A percentile compares a stretch with the other conserved stretches of the same genome.
Conservation (phyloP, 2,888 invertebrate genomes). For the Lochmaea crataegi region DNA sequence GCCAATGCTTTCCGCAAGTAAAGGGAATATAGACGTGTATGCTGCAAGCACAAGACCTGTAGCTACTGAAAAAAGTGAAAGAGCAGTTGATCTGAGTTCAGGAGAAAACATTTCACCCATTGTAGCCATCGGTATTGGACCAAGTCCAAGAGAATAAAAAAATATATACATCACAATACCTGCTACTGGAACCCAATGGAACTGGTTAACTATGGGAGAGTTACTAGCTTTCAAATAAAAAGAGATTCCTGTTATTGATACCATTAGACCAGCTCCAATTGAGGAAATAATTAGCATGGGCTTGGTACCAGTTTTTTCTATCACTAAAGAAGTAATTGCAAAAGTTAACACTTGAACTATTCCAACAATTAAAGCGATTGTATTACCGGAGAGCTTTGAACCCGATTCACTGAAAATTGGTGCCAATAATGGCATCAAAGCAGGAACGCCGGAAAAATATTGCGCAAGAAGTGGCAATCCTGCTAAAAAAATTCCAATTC, state of each 20-base stretch:
- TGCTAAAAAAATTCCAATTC: conserved; percentile 2
- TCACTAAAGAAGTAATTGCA: neutral
- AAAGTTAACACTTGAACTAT: neutral
- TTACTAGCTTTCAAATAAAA: conserved; percentile 6
- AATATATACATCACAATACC: neutral
- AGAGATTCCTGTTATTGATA: neutral
- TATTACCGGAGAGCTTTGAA: neutral
- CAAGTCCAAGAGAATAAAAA: conserved; percentile 14
- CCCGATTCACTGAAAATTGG: conserved; percentile 12
- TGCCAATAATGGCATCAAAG: conserved; percentile 1
- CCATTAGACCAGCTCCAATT: neutral
- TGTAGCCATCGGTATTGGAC: neutral
- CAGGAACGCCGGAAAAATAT: neutral
- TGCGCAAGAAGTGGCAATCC: neutral
- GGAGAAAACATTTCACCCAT: neutral
- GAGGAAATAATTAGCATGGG: neutral
- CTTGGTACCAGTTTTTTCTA: conserved; percentile 1
- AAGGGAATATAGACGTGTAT: neutral
- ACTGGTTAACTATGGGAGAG: neutral
- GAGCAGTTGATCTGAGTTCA: neutral
- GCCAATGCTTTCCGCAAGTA: neutral
- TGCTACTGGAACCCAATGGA: neutral
- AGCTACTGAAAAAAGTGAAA: neutral
- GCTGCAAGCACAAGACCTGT: neutral
- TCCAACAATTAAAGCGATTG: neutral